Percentiles rank a stretch among this genome's conserved stretches.
Evolutionary conservation across 2,113 vertebrate genomes (phyloP).

Genomic region (Pluvianellus socialis): DNA sequence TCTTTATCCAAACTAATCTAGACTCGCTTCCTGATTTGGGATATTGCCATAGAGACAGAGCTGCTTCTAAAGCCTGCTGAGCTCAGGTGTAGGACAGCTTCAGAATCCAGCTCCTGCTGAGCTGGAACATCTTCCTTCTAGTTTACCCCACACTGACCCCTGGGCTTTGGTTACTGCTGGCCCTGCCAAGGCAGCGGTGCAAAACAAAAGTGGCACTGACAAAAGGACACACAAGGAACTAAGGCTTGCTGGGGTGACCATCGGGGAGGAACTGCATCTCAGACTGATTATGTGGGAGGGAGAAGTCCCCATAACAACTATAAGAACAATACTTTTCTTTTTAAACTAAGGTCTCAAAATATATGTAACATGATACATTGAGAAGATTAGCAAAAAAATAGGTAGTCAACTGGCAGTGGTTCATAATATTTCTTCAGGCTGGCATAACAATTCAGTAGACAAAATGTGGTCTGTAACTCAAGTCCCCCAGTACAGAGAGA

Average conservation of each 20-base stretch:
- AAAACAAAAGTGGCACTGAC: background rate
- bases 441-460: background rate
- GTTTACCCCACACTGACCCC: fast-evolving
- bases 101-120: background rate
- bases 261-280: background rate
- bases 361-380: background rate
- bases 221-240: background rate
- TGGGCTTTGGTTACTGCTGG: background rate
- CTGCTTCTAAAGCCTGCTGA: background rate
- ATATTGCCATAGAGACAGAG: background rate
- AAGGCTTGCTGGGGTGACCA: background rate
- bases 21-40: background rate
- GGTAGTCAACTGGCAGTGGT: background rate
- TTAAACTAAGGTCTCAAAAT: background rate
- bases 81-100: background rate
- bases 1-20: background rate
- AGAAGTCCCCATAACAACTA: background rate
- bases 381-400: background rate
- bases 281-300: background rate
- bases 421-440: background rate
- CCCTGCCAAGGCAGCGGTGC: background rate
- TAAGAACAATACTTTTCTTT: background rate
- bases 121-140: background rate
- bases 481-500: background rate
- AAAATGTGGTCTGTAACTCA: background rate